A percentile compares a stretch with the other conserved stretches of the same genome.
phyloP scores from a whole-genome alignment of 2,797 vertebrate genomes.

The Myotis planiceps region DNA sequence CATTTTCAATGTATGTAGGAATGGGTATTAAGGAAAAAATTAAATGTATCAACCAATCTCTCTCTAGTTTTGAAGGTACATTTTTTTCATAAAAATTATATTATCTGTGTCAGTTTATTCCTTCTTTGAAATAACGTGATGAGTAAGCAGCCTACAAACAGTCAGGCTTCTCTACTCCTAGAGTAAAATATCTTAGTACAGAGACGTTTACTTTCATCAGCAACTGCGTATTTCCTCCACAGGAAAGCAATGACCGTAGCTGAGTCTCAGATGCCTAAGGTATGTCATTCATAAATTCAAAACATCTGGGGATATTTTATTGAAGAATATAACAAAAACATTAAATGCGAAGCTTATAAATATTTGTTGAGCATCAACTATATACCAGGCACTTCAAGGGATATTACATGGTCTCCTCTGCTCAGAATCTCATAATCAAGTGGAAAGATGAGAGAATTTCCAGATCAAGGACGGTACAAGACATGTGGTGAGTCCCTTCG shows the following conservation, averaged over 20 bases:
- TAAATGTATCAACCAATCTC: not conserved
- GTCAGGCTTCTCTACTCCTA: not conserved
- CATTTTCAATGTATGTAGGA: not conserved
- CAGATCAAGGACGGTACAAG: not conserved
- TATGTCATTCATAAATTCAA: not conserved
- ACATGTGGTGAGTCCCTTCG: conserved; percentile 31
- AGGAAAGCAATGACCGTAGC: conserved; percentile 8
- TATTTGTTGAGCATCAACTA: not conserved
- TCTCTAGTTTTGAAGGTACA: conserved; percentile 20
- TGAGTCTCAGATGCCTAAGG: not conserved
- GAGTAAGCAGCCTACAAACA: not conserved
- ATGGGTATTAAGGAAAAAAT: not conserved
- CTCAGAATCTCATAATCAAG: conserved; percentile 20
- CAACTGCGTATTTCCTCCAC: not conserved
- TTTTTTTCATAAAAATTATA: not conserved
- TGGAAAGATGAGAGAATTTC: conserved; percentile 14
- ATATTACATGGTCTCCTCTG: not conserved
- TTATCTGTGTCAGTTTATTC: not conserved
- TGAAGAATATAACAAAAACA: not conserved
- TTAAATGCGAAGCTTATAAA: conserved; percentile 13
- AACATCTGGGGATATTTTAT: not conserved
- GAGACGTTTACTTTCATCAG: not conserved
- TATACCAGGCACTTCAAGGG: not conserved
- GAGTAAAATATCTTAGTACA: not conserved
- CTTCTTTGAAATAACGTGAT: conserved; percentile 14